Base-by-base conservation (phyloP, 1,140 invertebrate species). In the Drosophila cardini region DNA sequence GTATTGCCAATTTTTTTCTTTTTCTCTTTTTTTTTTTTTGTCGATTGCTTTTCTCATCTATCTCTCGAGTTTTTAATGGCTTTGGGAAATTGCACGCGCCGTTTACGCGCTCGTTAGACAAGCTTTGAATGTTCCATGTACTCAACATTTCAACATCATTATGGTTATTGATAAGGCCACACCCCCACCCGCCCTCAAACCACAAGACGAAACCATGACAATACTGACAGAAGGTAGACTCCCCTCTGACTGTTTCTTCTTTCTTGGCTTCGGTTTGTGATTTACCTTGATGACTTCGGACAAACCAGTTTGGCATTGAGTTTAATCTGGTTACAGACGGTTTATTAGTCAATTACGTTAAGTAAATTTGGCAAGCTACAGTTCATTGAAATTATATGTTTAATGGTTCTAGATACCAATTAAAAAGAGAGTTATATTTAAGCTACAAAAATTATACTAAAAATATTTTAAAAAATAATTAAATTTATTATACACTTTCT, bases 21-120 rank as follows among this genome's bases (percentile, higher is more conserved):
- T 16, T 38, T 18, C 16, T 8, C 4, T n/a, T 11, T 10, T 6
- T 40, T 34, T 30, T 10, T 10, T 53, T 8, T 53, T 53, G 48
- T 52, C 48, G 48, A 15, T 10, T 11, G 9, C 61, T 9, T 21
- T 32, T 32, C 26, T 21, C 67, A 72, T 67, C 67, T 78, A 57
- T 71, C 65, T 46, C 58, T 69, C 45, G 57, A 76, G 65, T 77
- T 87, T 87, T 87, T 89, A 87, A 87, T 89, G 84, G 84, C 71
- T 83, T 87, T 72, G 77, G 84, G 84, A 87, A 87, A 89, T 87
- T 87, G 84, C 84, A 87, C 84, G 84, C 79, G 68, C 83, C 83
- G 83, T 83, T 86, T 87, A 89, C 76, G 78, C 74, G 84, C 84
- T 86, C 83, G 84, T 87, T 86, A 86, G 82, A 79, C 72, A 61